These are phyloP conservation scores for Embiotoca jacksoni DNA, from an alignment of 2,113 vertebrate species.

Conservation along the genomic window DNA sequence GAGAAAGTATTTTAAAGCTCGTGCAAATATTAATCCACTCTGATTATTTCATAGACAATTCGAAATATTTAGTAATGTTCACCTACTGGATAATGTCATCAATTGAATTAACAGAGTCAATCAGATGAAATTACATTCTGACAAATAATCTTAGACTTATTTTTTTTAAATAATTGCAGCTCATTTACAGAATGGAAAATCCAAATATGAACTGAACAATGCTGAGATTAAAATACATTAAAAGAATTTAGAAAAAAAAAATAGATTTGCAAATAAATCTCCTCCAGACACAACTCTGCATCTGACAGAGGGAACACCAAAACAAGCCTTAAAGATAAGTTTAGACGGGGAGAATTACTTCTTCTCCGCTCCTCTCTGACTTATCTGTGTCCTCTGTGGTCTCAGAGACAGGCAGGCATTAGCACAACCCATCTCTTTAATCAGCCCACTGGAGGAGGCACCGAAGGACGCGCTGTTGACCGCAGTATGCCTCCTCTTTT, in stretches of 20 bases:
- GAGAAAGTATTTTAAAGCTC: too few relatives aligned
- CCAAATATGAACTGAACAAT: background rate
- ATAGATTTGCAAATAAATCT: background rate
- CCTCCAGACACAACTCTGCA: background rate
- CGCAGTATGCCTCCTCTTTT: constrained; percentile 75
- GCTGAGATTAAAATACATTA: too few relatives aligned
- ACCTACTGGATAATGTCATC: too few relatives aligned
- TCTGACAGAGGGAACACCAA: background rate
- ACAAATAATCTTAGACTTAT: too few relatives aligned
- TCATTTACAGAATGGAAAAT: background rate
- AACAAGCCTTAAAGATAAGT: constrained; percentile 18
- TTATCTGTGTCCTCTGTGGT: constrained; percentile 75
- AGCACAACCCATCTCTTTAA: constrained; percentile 81
- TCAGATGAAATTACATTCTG: too few relatives aligned
- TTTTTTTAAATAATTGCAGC: too few relatives aligned
- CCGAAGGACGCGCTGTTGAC: constrained; percentile 66
- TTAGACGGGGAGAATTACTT: background rate
- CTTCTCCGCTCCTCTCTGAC: constrained; percentile 28
- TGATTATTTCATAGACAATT: too few relatives aligned
- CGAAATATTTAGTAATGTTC: too few relatives aligned
- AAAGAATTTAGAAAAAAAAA: too few relatives aligned
- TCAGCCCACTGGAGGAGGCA: constrained; percentile 74
- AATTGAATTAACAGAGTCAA: too few relatives aligned
- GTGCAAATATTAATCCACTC: too few relatives aligned
- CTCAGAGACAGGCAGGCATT: constrained; percentile 72